Conservation (phyloP, 2,888 invertebrate species). For the Ischnus inquisitorius region DNA sequence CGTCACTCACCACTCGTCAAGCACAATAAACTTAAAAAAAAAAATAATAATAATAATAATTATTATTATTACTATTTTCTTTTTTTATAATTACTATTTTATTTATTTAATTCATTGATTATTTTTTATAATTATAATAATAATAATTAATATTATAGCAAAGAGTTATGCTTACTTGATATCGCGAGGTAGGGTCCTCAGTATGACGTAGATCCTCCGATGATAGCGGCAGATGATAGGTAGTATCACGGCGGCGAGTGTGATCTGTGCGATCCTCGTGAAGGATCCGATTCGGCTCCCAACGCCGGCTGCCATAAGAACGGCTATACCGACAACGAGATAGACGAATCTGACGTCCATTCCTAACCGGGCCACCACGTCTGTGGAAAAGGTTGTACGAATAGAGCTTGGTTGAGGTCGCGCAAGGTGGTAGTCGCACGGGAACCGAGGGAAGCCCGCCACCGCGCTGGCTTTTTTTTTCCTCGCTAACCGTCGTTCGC, state of each 20-base stretch:
- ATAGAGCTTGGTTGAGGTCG: conserved; percentile 27
- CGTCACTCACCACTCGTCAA: not conserved
- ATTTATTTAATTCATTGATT: too few relatives aligned
- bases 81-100: too few relatives aligned
- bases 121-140: too few relatives aligned
- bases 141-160: too few relatives aligned
- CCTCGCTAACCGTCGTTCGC: not conserved
- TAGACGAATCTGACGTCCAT: conserved; percentile 82
- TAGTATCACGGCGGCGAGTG: conserved; percentile 77
- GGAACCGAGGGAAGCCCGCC: conserved; percentile 36
- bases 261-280: conserved; percentile 78
- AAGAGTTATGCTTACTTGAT: conserved; percentile 78
- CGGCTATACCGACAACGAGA: conserved; percentile 79
- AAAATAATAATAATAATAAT: too few relatives aligned
- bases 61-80: too few relatives aligned
- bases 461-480: conserved; percentile 4
- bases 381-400: conserved; percentile 63
- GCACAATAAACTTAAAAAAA: not conserved
- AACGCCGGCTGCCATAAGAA: conserved; percentile 80
- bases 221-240: conserved; percentile 81
- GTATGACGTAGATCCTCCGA: conserved; percentile 80
- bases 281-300: conserved; percentile 78
- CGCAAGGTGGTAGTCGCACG: conserved; percentile 58
- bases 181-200: conserved; percentile 81
- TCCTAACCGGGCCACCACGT: conserved; percentile 71